These are phyloP conservation scores for Chlamydotis undulata DNA, from an alignment of 2,113 vertebrate genomes.

Conservation along the genomic window DNA sequence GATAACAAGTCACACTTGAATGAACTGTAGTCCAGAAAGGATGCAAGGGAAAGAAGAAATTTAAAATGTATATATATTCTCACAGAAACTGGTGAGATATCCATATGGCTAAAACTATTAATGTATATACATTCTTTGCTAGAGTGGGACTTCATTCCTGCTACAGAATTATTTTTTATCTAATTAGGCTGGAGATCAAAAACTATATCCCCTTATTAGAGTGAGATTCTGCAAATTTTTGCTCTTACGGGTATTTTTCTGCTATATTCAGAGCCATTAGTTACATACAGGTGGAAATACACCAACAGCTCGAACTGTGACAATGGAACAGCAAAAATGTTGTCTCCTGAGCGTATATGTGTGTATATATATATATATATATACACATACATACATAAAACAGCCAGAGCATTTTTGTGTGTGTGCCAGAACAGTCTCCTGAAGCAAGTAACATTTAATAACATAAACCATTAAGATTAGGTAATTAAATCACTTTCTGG, in stretches of 20 bases:
- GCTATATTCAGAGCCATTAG: neutral
- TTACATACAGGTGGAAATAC: neutral
- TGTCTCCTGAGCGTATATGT: neutral
- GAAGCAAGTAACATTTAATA: neutral
- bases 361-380: rapidly evolving
- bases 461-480: neutral
- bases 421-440: neutral
- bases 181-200: neutral
- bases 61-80: neutral
- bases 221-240: neutral
- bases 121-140: neutral
- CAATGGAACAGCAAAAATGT: neutral
- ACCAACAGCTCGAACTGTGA: neutral
- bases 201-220: neutral
- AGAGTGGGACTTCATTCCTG: neutral
- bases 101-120: neutral
- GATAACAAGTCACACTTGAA: neutral
- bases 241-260: neutral
- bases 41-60: neutral
- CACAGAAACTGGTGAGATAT: neutral
- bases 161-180: neutral
- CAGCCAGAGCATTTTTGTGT: neutral
- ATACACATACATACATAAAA: rapidly evolving
- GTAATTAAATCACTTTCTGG: neutral
- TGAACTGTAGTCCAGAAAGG: neutral